phyloP scores from a whole-genome alignment of 30 jellyfish, hydroid and myxozoan species.

The Chironex yamaguchii region DNA sequence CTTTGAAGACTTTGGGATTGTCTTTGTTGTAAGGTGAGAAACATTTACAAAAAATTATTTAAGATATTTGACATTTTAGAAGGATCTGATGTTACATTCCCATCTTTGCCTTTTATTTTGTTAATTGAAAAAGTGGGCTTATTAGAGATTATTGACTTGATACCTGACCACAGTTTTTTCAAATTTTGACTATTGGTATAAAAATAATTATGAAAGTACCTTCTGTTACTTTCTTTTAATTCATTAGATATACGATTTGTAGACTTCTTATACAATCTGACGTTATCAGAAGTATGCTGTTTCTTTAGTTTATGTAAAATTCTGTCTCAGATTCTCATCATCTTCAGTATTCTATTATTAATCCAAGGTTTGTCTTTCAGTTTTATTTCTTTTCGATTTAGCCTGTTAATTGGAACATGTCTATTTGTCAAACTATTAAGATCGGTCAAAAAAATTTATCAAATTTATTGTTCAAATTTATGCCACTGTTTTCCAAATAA shows the following conservation, averaged over 20 bases:
- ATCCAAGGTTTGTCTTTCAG: slow-evolving; percentile 66
- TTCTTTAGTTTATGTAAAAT: slow-evolving; percentile 43
- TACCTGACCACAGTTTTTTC: slow-evolving; percentile 45
- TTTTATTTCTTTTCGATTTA: slow-evolving; percentile 17
- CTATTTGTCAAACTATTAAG: too few species aligned
- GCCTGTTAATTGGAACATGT: slow-evolving; percentile 18
- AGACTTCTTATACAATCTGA: slow-evolving; percentile 12
- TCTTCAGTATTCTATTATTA: slow-evolving; percentile 40
- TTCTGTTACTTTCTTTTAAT: slow-evolving; percentile 37
- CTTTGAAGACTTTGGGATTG: slow-evolving; percentile 25
- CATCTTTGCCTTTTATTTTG: slow-evolving; percentile 21
- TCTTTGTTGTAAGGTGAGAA: slow-evolving; percentile 45
- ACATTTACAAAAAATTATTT: slow-evolving; percentile 16
- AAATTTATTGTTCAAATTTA: background rate
- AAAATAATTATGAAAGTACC: slow-evolving; percentile 20
- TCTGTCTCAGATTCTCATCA: slow-evolving; percentile 48
- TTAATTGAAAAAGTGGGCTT: slow-evolving; percentile 43
- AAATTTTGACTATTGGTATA: slow-evolving; percentile 4
- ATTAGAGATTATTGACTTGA: slow-evolving; percentile 50
- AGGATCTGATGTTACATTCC: slow-evolving; percentile 25
- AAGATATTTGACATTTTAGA: slow-evolving; percentile 22
- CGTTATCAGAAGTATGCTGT: background rate
- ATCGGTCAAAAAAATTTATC: background rate
- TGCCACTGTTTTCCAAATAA: background rate
- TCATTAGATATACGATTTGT: slow-evolving; percentile 45